Evolutionary conservation across 2,797 vertebrate genomes (phyloP), one percentile per base, ranked within the genome.

Genomic region (Coendou prehensilis): DNA sequence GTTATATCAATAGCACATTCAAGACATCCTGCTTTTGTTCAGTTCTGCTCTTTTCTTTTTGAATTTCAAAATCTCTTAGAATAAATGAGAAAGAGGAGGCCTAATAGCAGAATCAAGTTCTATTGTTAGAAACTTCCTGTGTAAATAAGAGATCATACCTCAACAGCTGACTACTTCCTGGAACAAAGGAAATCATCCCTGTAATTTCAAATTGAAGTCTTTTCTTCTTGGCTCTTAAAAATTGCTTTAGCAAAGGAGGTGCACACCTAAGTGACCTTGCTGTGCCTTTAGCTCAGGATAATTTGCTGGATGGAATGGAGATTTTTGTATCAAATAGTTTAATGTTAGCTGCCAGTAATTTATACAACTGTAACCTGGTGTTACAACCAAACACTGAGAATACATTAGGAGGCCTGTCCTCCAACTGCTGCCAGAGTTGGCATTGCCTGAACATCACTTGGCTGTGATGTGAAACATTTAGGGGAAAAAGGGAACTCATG

Each of bases 141-240:
- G 93, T 96, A 96, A 67, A 86, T 81, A 98, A 97, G 15, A n/a
- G 47, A 50, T 80, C 96, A 47, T 56, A 97, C 41, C 87, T 97
- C 84, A 78, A 37, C 47, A 89, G 0, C 33, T 57, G 97, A 83
- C 5, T 93, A 85, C 93, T 97, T 97, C 71, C 80, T 18, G 57
- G 84, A 89, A 79, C 89, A 92, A 97, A 98, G 91, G 98, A 98
- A 97, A 86, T 87, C 86, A 87, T 98, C 93, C 59, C 17, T 6
- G 56, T 89, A 69, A 57, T 84, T 97, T 88, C 94, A 91, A 94
- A 88, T 95, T 80, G 88, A 97, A 95, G 88, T 82, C 81, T 87
- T 97, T 96, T 97, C 88, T 97, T 96, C 90, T 93, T 95, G 95
- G 94, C 69, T 90, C 47, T 97, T 97, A 97, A 98, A 95, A 97